A percentile compares a stretch with the other conserved stretches of the same genome.
phyloP scores from a whole-genome alignment of 2,888 invertebrate genomes.

The Andrena minutula region DNA sequence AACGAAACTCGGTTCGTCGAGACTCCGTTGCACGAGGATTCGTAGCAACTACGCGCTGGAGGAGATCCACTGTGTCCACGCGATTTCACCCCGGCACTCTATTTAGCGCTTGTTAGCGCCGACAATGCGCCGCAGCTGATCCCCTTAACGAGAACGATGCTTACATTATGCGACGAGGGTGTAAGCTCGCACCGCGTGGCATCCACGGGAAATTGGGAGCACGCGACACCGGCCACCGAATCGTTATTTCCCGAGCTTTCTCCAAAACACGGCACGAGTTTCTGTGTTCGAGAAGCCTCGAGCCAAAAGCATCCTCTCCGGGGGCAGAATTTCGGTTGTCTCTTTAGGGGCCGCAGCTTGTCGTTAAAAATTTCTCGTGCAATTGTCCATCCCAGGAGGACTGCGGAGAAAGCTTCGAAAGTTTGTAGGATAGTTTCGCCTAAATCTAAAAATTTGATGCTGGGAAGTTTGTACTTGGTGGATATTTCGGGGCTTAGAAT shows the following conservation, averaged over 20 bases:
- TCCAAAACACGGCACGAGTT: conserved; percentile 12
- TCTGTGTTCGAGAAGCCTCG: neutral
- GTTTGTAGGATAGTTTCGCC: too few relatives aligned
- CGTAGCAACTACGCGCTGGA: conserved; percentile 24
- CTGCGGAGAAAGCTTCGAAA: too few relatives aligned
- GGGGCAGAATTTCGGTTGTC: neutral
- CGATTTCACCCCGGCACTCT: conserved; percentile 74
- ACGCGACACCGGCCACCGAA: conserved; percentile 30
- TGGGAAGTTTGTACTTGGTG: too few relatives aligned
- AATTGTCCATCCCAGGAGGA: too few relatives aligned
- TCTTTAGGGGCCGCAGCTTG: too few relatives aligned
- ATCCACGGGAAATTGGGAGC: conserved; percentile 49
- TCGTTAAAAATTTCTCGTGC: too few relatives aligned
- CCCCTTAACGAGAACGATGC: conserved; percentile 78
- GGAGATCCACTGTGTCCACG: conserved; percentile 55
- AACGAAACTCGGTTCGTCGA: too few relatives aligned
- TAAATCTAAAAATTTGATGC: too few relatives aligned
- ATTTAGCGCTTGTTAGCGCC: conserved; percentile 84
- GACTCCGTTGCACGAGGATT: neutral
- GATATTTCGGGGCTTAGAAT: too few relatives aligned
- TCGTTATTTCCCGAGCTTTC: conserved; percentile 34
- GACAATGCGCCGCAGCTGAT: conserved; percentile 82
- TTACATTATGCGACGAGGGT: conserved; percentile 76
- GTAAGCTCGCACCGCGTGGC: conserved; percentile 69
- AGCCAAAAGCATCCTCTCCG: too few relatives aligned